A percentile compares a stretch with the other conserved stretches of the same genome.
These are phyloP conservation scores for Myotis findleyi DNA, from an alignment of 2,797 vertebrate species.

Conservation along the genomic window DNA sequence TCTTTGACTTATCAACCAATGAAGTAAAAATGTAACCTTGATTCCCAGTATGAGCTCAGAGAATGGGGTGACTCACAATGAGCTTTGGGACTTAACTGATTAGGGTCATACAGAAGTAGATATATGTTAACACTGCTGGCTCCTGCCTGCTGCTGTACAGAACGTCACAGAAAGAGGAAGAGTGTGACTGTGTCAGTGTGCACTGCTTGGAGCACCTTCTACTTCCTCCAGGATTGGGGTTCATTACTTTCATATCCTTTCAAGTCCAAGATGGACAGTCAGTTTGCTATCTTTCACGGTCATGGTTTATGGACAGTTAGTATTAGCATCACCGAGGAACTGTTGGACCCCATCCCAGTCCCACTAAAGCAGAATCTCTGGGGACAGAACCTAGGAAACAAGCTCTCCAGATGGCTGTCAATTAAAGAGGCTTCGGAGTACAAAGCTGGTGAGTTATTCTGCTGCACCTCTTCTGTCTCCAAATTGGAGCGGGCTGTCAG, in stretches of 20 bases:
- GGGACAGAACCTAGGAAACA: neutral
- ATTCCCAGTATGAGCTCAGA: neutral
- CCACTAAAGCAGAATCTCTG: neutral
- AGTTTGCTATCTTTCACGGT: neutral
- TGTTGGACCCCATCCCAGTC: neutral
- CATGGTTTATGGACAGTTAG: neutral
- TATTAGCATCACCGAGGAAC: neutral
- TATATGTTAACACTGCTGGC: no score
- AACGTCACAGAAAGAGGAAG: neutral
- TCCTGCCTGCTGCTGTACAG: neutral
- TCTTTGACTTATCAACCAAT: neutral
- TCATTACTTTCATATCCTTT: neutral
- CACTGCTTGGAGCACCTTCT: neutral
- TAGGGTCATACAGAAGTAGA: accelerated
- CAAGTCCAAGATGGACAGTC: neutral
- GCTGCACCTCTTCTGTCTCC: neutral
- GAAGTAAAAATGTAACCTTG: neutral
- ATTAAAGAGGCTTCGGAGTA: neutral
- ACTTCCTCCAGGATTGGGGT: neutral
- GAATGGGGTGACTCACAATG: neutral
- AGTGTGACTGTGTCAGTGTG: accelerated
- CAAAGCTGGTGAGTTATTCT: neutral
- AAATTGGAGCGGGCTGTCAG: neutral
- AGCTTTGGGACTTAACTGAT: neutral
- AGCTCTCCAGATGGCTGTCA: neutral